A percentile compares a stretch with the other conserved stretches of the same genome.
Conservation (phyloP, 2,888 invertebrate species). For the Lepidocyrtoides sp. region DNA sequence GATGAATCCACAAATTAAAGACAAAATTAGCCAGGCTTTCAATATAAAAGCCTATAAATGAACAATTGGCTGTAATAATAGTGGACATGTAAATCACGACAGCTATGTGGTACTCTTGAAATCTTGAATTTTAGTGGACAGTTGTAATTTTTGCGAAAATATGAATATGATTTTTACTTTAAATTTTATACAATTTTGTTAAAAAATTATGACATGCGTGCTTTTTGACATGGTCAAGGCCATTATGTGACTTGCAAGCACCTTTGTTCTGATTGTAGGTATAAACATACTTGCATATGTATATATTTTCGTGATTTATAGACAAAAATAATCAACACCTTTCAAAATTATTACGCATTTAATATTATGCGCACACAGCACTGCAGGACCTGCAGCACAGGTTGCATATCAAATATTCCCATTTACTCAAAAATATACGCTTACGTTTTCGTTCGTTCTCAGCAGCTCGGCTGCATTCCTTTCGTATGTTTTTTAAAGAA, state of each 20-base stretch:
- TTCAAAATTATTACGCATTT: constrained; percentile 41
- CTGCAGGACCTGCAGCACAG: neutral
- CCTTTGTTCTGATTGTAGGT: neutral
- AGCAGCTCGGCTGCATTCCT: no score
- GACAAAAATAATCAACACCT: constrained; percentile 21
- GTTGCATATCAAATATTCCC: constrained; percentile 18
- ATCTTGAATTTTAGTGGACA: neutral
- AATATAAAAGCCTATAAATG: neutral
- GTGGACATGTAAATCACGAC: constrained; percentile 67
- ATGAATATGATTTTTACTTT: neutral
- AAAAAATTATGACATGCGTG: constrained; percentile 42
- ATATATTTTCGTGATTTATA: constrained; percentile 14
- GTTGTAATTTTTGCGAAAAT: neutral
- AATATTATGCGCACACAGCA: neutral
- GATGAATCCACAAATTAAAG: constrained; percentile 12
- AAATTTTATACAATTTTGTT: neutral
- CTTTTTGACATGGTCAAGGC: constrained; percentile 65
- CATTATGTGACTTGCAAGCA: neutral
- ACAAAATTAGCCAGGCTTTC: constrained; percentile 14
- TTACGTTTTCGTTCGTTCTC: no score
- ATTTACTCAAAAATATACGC: no score
- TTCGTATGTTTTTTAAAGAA: neutral
- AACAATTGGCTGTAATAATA: constrained; percentile 25
- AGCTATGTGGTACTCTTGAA: neutral
- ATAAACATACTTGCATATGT: no score